Percentiles rank a stretch among this genome's conserved stretches.
These are phyloP conservation scores for Lepus americanus DNA, from an alignment of 2,113 vertebrate species.

Conservation along the genomic window DNA sequence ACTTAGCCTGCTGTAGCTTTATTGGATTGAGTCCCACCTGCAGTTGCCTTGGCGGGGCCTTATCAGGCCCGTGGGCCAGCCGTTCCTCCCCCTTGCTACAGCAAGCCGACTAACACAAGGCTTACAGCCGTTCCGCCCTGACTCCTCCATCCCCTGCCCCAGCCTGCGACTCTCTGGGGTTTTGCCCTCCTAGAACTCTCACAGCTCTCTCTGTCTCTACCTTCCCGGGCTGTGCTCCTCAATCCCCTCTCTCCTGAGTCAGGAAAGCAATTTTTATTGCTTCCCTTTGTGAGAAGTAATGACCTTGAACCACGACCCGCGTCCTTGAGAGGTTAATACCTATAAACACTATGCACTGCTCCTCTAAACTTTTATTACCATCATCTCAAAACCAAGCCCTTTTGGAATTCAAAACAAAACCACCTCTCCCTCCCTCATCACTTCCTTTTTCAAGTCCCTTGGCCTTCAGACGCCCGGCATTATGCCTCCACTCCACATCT, in stretches of 20 bases:
- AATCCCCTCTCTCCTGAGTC: background rate
- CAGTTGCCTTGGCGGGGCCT: too few species aligned
- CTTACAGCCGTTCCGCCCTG: background rate
- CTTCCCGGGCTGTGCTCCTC: background rate
- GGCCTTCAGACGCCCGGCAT: background rate
- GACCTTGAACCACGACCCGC: background rate
- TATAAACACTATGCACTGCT: background rate
- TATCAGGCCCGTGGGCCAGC: too few species aligned
- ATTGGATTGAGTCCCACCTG: too few species aligned
- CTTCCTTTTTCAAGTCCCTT: background rate
- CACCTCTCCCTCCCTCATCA: background rate
- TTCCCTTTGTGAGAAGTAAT: background rate
- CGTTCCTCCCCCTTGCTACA: too few species aligned
- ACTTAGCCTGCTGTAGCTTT: too few species aligned
- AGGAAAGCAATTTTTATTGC: constrained; percentile 20
- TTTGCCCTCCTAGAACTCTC: too few species aligned
- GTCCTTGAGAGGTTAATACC: background rate
- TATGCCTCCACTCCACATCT: background rate
- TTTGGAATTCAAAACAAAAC: constrained; percentile 17
- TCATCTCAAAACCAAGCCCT: constrained; percentile 11
- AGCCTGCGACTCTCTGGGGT: too few species aligned
- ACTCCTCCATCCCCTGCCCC: too few species aligned
- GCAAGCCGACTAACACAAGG: too few species aligned
- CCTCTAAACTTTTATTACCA: background rate
- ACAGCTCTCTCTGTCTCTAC: background rate